Evolutionary conservation across 1,140 invertebrate species (phyloP).

Genomic region (Drosophila neocordata): DNA sequence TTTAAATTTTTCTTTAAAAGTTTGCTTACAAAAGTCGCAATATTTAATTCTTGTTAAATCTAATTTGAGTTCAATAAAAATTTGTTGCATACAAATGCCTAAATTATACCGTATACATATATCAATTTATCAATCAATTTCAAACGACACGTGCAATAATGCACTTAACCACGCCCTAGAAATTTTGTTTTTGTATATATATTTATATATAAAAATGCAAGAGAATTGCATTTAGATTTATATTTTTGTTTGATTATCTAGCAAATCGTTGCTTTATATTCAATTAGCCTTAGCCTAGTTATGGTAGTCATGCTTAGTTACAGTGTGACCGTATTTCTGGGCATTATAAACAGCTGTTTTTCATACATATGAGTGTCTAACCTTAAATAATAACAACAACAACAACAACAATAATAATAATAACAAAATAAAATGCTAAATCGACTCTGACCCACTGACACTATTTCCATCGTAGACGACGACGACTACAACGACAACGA

Average conservation of each 20-base stretch:
- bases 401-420: constrained; percentile 25
- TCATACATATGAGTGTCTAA: constrained; percentile 42
- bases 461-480: constrained; percentile 61
- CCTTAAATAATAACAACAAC: constrained; percentile 50
- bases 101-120: constrained; percentile 26
- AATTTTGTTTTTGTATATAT: neutral
- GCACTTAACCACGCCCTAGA: constrained; percentile 25
- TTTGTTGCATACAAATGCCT: constrained; percentile 43
- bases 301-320: constrained; percentile 20
- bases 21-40: neutral
- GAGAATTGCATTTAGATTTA: constrained; percentile 19
- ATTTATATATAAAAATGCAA: neutral
- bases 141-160: constrained; percentile 46
- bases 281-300: constrained; percentile 62
- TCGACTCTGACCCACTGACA: constrained; percentile 78
- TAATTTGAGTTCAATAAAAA: neutral
- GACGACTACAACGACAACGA: constrained; percentile 19
- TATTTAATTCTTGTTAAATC: neutral
- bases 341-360: constrained; percentile 58
- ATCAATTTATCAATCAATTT: constrained; percentile 23
- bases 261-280: constrained; percentile 11
- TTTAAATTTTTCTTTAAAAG: too few species aligned
- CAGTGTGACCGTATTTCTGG: constrained; percentile 42
- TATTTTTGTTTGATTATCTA: constrained; percentile 1
- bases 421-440: constrained; percentile 64